Evolutionary conservation across 2,888 invertebrate genomes (phyloP).

Genomic region (Troides helena): DNA sequence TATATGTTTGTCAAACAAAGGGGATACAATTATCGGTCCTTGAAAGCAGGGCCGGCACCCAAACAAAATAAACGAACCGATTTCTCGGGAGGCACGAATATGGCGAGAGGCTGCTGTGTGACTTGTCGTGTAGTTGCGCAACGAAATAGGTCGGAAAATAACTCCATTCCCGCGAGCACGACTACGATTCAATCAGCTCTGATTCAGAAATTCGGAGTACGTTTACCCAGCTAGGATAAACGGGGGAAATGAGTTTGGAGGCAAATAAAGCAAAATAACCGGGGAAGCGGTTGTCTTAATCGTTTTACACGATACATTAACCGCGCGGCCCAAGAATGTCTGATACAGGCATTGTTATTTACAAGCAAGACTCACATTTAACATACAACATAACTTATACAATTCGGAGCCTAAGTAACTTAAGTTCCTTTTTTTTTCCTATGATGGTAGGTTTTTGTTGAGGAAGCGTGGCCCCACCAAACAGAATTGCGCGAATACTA

Average conservation of each 20-base stretch:
- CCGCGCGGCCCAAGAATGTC: constrained; percentile 32
- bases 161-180: constrained; percentile 71
- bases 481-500: too few relatives aligned
- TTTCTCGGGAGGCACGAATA: constrained; percentile 71
- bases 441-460: too few relatives aligned
- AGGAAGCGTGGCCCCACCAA: too few relatives aligned
- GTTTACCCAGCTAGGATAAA: constrained; percentile 68
- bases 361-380: constrained; percentile 11
- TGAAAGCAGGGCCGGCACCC: constrained; percentile 54
- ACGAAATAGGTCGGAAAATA: constrained; percentile 77
- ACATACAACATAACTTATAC: too few relatives aligned
- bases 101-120: constrained; percentile 42
- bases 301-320: constrained; percentile 52
- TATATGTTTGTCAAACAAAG: constrained; percentile 20
- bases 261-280: constrained; percentile 54
- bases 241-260: constrained; percentile 55
- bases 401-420: not conserved
- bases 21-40: constrained; percentile 27
- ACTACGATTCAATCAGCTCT: constrained; percentile 76
- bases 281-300: constrained; percentile 47
- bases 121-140: constrained; percentile 54
- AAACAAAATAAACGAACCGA: constrained; percentile 75
- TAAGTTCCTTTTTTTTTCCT: not conserved
- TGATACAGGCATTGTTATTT: constrained; percentile 12
- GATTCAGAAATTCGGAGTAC: constrained; percentile 77